Evolutionary conservation across 2,113 vertebrate species (phyloP).

Genomic region (Neotragus pygmaeus): DNA sequence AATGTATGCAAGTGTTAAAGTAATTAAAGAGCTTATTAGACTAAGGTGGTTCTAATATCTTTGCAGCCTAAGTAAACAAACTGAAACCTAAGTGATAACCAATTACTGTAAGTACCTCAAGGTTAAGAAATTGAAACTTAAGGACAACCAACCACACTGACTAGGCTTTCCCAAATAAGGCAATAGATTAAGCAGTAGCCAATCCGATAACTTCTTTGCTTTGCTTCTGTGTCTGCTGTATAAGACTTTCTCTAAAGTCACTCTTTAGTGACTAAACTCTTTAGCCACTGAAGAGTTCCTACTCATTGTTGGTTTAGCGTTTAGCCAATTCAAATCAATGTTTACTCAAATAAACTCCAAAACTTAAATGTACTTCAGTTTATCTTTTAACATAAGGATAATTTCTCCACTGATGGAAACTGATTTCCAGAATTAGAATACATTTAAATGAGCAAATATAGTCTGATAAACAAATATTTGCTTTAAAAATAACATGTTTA

Average conservation of each 20-base stretch:
- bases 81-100: not conserved
- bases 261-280: not conserved
- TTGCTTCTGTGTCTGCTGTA: not conserved
- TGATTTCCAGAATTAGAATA: not conserved
- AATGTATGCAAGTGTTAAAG: not conserved
- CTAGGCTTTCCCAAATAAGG: not conserved
- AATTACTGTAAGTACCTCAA: not conserved
- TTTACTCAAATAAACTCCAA: not conserved
- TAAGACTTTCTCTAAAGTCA: not conserved
- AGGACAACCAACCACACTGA: not conserved
- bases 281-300: not conserved
- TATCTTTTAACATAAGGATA: not conserved
- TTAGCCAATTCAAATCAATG: not conserved
- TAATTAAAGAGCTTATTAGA: not conserved
- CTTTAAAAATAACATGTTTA: not conserved
- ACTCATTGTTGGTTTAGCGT: not conserved
- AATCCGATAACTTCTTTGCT: not conserved
- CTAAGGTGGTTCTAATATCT: not conserved
- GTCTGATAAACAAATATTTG: not conserved
- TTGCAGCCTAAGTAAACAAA: not conserved
- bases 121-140: not conserved
- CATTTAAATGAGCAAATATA: not conserved
- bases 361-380: not conserved
- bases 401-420: not conserved
- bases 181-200: not conserved